phyloP scores from a whole-genome alignment of 2,113 vertebrate genomes.

The Alaudala cheleensis region DNA sequence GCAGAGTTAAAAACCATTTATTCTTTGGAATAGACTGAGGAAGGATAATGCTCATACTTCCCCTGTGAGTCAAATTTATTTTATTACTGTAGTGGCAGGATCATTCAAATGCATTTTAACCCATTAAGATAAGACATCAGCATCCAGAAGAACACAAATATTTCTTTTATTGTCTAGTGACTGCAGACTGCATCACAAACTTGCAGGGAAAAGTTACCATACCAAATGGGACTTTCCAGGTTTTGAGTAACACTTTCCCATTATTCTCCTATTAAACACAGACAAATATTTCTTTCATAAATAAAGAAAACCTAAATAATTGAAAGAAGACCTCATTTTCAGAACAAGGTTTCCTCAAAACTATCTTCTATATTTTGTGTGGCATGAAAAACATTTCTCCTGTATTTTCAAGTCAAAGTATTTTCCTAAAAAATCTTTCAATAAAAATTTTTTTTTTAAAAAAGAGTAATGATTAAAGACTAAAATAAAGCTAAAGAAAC shows the following conservation, averaged over 20 bases:
- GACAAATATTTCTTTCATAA: not conserved
- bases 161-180: not conserved
- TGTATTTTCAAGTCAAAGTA: not conserved
- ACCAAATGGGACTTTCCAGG: not conserved
- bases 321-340: not conserved
- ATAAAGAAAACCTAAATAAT: not conserved
- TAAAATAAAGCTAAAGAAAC: not conserved
- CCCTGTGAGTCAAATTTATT: not conserved
- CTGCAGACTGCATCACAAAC: not conserved
- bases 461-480: not conserved
- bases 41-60: not conserved
- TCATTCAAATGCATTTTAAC: not conserved
- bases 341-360: not conserved
- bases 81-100: not conserved
- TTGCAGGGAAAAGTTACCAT: not conserved
- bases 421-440: not conserved
- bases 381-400: not conserved
- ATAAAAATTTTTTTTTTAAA: not conserved
- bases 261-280: not conserved
- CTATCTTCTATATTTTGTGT: not conserved
- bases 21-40: not conserved
- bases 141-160: not conserved
- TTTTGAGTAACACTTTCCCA: not conserved
- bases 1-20: not conserved
- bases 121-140: not conserved